A percentile compares a stretch with the other conserved stretches of the same genome.
Evolutionary conservation across 2,113 vertebrate species (phyloP).

Genomic region (Furnarius figulus): DNA sequence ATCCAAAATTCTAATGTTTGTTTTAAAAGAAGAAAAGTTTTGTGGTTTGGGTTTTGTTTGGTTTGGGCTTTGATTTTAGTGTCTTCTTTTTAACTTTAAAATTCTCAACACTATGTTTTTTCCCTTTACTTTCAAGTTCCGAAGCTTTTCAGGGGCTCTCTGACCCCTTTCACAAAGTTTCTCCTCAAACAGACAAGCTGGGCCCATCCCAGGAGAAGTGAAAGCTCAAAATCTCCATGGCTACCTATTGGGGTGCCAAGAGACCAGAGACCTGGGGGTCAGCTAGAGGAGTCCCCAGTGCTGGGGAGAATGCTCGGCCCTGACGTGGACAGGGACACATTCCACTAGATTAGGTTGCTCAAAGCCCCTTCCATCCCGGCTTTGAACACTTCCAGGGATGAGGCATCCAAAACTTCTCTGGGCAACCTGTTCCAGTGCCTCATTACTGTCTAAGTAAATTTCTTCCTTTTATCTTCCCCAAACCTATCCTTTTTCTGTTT

Average conservation of each 20-base stretch:
- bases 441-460: accelerated
- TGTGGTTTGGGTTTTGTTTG: neutral
- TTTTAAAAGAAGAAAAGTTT: neutral
- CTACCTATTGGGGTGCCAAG: accelerated
- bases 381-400: neutral
- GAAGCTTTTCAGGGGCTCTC: neutral
- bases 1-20: neutral
- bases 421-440: neutral
- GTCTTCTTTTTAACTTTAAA: neutral
- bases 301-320: neutral
- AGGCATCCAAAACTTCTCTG: neutral
- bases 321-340: no score
- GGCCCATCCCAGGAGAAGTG: no score
- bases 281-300: neutral
- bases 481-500: neutral
- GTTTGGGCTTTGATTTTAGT: neutral
- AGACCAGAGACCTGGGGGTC: neutral
- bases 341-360: neutral
- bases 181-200: neutral
- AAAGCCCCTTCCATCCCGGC: neutral
- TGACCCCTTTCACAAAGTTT: neutral
- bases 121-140: neutral
- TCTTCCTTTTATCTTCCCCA: neutral
- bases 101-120: neutral
- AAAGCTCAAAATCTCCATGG: neutral